These are phyloP conservation scores for Atractosteus spatula DNA, from an alignment of 2,113 vertebrate species.

Conservation along the genomic window DNA sequence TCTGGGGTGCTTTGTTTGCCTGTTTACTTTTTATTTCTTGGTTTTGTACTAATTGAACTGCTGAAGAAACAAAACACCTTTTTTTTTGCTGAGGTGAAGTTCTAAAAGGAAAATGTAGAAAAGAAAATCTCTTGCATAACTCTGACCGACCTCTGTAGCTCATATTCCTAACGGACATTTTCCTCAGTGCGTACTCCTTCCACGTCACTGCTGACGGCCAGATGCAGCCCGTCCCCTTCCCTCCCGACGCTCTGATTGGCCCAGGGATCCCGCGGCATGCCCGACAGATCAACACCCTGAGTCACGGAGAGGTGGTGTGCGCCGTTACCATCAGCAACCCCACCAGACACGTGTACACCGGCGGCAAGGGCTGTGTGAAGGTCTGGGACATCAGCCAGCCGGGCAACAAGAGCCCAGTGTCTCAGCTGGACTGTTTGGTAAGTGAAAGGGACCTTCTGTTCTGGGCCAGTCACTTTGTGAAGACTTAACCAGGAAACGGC, in stretches of 20 bases:
- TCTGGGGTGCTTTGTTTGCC: too few species aligned
- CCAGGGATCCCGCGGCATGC: conserved; percentile 88
- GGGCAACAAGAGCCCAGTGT: conserved; percentile 92
- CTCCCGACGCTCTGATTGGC: conserved; percentile 87
- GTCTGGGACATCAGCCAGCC: conserved; percentile 96
- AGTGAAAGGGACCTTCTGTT: conserved; percentile 38
- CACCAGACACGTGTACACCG: conserved; percentile 89
- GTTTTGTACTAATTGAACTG: too few species aligned
- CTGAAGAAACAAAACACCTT: too few species aligned
- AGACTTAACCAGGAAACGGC: conserved; percentile 43
- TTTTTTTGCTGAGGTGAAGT: too few species aligned
- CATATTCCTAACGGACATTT: background rate
- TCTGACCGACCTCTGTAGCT: background rate
- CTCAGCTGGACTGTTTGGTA: conserved; percentile 92
- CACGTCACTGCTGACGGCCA: conserved; percentile 90
- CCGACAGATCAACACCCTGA: conserved; percentile 91
- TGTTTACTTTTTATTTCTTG: too few species aligned
- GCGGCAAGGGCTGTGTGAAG: conserved; percentile 91
- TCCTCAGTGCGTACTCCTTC: conserved; percentile 85
- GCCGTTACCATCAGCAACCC: conserved; percentile 94
- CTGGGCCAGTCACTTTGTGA: conserved; percentile 35
- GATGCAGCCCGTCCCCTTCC: conserved; percentile 93
- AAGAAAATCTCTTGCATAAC: background rate
- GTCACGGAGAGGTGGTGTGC: conserved; percentile 90
- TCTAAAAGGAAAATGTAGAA: too few species aligned